Conservation (phyloP, 2,888 invertebrate species). For the Eilema griseolum region DNA sequence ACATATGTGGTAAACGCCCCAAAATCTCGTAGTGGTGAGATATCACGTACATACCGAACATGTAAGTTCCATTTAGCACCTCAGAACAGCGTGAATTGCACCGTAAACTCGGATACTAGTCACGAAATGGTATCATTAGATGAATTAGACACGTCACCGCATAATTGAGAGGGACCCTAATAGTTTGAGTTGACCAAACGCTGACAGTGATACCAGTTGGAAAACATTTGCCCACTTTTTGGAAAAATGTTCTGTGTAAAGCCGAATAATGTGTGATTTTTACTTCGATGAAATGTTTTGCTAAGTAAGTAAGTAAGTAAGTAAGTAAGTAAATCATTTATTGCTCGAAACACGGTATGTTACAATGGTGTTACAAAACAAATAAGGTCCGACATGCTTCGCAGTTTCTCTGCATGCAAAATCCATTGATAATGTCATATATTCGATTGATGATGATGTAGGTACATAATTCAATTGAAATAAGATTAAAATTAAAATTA, state of each 20-base stretch:
- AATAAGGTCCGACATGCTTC: too few species aligned
- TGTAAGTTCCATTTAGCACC: conserved; percentile 79
- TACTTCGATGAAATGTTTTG: too few species aligned
- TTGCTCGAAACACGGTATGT: too few species aligned
- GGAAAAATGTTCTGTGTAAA: not conserved
- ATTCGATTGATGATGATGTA: too few species aligned
- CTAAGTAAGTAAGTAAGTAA: too few species aligned
- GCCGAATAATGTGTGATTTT: not conserved
- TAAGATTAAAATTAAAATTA: too few species aligned
- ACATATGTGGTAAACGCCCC: conserved; percentile 50
- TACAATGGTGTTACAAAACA: too few species aligned
- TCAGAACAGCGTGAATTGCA: conserved; percentile 62
- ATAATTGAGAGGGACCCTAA: conserved; percentile 63
- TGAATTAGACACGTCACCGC: conserved; percentile 69
- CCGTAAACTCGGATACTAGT: conserved; percentile 67
- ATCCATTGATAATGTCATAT: too few species aligned
- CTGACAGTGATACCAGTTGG: conserved; percentile 37
- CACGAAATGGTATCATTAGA: conserved; percentile 73
- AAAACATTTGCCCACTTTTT: not conserved
- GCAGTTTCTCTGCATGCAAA: too few species aligned
- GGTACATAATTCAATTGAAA: too few species aligned
- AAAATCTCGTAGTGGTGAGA: conserved; percentile 58
- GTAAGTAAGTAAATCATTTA: too few species aligned
- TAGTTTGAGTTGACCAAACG: conserved; percentile 40
- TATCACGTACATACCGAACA: conserved; percentile 67